phyloP scores from a whole-genome alignment of 2,888 invertebrate genomes.

The Cerastoderma edule region DNA sequence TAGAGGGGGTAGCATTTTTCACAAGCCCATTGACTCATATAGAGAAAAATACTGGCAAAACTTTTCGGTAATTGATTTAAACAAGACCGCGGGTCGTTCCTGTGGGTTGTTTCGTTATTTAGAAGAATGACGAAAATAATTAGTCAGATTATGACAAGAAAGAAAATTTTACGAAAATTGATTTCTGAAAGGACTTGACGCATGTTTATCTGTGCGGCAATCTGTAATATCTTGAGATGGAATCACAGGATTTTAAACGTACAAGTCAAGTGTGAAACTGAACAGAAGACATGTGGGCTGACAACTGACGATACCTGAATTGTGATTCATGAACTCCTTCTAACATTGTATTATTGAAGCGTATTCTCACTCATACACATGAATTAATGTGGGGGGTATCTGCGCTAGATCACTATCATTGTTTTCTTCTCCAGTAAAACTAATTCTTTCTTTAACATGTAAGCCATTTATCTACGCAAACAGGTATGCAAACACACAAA shows the following conservation, averaged over 20 bases:
- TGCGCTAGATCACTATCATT: too few relatives aligned
- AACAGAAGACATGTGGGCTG: slow-evolving; percentile 20
- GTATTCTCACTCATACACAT: too few relatives aligned
- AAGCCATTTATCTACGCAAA: too few relatives aligned
- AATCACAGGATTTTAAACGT: slow-evolving; percentile 20
- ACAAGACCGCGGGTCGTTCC: slow-evolving; percentile 43
- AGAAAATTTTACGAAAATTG: slow-evolving; percentile 47
- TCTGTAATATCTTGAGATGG: slow-evolving; percentile 7
- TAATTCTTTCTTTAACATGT: too few relatives aligned
- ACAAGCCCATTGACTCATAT: slow-evolving; percentile 8
- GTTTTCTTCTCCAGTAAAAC: too few relatives aligned
- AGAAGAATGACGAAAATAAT: slow-evolving; percentile 52
- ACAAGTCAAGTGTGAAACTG: slow-evolving; percentile 20
- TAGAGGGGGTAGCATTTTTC: slow-evolving; percentile 10
- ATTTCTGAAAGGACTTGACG: slow-evolving; percentile 41
- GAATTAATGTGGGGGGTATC: too few relatives aligned
- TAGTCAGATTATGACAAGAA: slow-evolving; percentile 41
- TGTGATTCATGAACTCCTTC: slow-evolving; percentile 7
- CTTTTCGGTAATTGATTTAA: slow-evolving; percentile 49
- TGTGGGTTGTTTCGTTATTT: slow-evolving; percentile 37
- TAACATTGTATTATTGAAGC: too few relatives aligned
- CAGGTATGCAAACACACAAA: too few relatives aligned
- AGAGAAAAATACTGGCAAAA: background rate
- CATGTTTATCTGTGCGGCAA: slow-evolving; percentile 26
- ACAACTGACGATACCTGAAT: background rate